These are phyloP conservation scores for Trachelus stipa DNA, from an alignment of 2,888 invertebrate genomes.

Conservation along the genomic window DNA sequence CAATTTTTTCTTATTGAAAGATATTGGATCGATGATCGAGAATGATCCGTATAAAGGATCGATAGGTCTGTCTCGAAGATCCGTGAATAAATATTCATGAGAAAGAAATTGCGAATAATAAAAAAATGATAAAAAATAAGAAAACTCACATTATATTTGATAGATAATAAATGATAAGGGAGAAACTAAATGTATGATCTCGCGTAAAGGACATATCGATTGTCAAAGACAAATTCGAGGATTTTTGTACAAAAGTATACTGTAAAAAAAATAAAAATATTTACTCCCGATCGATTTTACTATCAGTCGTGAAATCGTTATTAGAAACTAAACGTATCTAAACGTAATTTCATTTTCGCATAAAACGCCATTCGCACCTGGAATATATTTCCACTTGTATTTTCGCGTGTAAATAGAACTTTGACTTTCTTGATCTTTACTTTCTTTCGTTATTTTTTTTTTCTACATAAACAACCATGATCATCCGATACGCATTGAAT, in stretches of 20 bases:
- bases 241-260: background rate
- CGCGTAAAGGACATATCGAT: constrained; percentile 9
- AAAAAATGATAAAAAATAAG: background rate
- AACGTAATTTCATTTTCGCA: background rate
- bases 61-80: background rate
- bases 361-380: background rate
- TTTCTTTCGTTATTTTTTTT: background rate
- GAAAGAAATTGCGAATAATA: background rate
- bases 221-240: constrained; percentile 19
- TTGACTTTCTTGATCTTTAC: constrained; percentile 3
- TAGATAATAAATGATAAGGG: background rate
- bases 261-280: background rate
- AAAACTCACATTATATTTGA: background rate
- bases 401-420: background rate
- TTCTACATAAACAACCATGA: background rate
- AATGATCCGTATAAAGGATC: background rate
- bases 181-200: background rate
- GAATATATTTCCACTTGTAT: background rate
- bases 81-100: background rate
- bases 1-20: background rate
- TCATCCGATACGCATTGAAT: background rate
- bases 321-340: background rate
- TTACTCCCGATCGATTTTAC: background rate
- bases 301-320: background rate
- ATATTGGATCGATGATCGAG: background rate